Percentiles rank a stretch among this genome's conserved stretches.
Conservation (phyloP, 2,113 vertebrate species). For the Ceyx margarethae region DNA sequence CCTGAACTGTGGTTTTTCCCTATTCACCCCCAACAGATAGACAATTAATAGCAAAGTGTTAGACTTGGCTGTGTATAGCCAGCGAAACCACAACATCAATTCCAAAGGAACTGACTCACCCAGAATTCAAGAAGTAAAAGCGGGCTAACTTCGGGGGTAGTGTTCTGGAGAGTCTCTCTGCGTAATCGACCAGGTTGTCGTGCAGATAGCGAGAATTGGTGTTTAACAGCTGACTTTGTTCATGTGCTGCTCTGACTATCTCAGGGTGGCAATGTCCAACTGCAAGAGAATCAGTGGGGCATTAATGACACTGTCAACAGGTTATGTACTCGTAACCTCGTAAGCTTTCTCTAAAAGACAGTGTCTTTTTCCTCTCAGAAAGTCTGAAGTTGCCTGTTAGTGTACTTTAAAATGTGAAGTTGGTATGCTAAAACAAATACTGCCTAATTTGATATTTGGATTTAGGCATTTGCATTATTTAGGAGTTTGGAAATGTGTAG, state of each 20-base stretch:
- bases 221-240: conserved; percentile 89
- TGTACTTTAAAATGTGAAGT: not conserved
- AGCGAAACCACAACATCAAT: not conserved
- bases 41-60: not conserved
- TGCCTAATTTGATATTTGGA: not conserved
- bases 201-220: conserved; percentile 91
- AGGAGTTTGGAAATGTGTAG: not conserved
- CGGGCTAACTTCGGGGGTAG: conserved; percentile 82
- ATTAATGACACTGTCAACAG: not conserved
- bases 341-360: not conserved
- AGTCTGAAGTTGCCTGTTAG: not conserved
- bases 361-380: not conserved
- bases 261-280: conserved; percentile 93
- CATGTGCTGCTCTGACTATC: conserved; percentile 84
- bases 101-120: conserved; percentile 72
- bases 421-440: not conserved
- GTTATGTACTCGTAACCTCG: not conserved
- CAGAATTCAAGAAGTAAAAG: conserved; percentile 96
- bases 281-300: conserved; percentile 61
- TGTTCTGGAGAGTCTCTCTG: conserved; percentile 82
- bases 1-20: not conserved
- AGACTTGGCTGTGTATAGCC: not conserved
- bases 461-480: not conserved
- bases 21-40: not conserved
- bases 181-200: conserved; percentile 88